Evolutionary conservation across 1,140 invertebrate species (phyloP).

Genomic region (Philopotamus ludificatus): DNA sequence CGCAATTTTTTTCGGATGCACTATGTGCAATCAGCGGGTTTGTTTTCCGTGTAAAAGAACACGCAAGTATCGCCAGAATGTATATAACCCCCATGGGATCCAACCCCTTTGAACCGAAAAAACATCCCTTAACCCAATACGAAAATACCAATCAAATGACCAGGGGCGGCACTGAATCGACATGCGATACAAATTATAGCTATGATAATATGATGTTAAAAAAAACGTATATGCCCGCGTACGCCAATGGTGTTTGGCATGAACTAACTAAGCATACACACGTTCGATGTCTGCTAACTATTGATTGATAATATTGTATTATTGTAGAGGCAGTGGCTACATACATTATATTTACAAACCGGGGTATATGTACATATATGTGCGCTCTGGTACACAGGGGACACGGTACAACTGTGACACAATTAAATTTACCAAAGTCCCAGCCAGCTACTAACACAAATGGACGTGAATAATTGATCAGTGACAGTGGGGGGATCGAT

Average conservation of each 20-base stretch:
- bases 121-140: conserved; percentile 38
- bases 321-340: conserved; percentile 14
- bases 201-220: too few relatives aligned
- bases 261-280: conserved; percentile 12
- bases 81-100: conserved; percentile 37
- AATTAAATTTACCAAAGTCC: conserved; percentile 25
- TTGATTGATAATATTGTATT: conserved; percentile 41
- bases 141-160: conserved; percentile 39
- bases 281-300: conserved; percentile 30
- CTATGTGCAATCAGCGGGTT: conserved; percentile 17
- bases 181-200: conserved; percentile 3
- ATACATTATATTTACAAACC: conserved; percentile 30
- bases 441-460: conserved; percentile 20
- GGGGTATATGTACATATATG: conserved; percentile 6
- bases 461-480: conserved; percentile 37
- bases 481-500: conserved; percentile 32
- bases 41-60: conserved; percentile 28
- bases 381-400: background rate
- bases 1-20: conserved; percentile 1
- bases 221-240: too few relatives aligned
- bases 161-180: conserved; percentile 23
- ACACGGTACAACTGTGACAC: conserved; percentile 25
- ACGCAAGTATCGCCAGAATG: conserved; percentile 17
- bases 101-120: conserved; percentile 38
- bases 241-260: conserved; percentile 9